A percentile compares a stretch with the other conserved stretches of the same genome.
Conservation (phyloP, 2,888 invertebrate species). For the Dendrolimus pini region DNA sequence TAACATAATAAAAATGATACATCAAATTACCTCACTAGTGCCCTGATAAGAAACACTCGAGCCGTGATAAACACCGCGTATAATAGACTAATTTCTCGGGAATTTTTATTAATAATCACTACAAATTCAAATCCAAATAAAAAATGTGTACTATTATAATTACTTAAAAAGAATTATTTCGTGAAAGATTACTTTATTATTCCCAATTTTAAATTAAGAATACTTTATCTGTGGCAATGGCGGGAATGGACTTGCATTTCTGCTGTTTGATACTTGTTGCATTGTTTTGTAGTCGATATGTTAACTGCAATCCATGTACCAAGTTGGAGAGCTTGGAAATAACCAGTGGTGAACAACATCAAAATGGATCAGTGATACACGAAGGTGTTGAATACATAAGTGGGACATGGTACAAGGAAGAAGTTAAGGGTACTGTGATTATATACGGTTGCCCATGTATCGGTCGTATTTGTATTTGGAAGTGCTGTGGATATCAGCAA, state of each 20-base stretch:
- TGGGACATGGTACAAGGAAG: constrained; percentile 43
- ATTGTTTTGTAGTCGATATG: too few relatives aligned
- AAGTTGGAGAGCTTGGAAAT: constrained; percentile 50
- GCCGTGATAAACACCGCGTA: constrained; percentile 37
- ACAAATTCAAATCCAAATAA: background rate
- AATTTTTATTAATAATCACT: constrained; percentile 25
- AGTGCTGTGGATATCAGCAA: constrained; percentile 43
- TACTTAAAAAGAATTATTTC: too few relatives aligned
- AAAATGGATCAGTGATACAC: constrained; percentile 43
- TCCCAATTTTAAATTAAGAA: too few relatives aligned
- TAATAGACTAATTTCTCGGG: constrained; percentile 25
- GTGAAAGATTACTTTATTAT: too few relatives aligned
- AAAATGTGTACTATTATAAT: too few relatives aligned
- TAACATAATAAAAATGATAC: constrained; percentile 55
- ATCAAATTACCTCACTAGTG: constrained; percentile 58
- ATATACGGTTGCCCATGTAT: constrained; percentile 57
- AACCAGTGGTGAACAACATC: constrained; percentile 31
- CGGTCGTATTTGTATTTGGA: constrained; percentile 48
- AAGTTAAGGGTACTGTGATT: constrained; percentile 25
- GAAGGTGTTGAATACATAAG: constrained; percentile 42
- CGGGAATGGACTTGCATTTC: too few relatives aligned
- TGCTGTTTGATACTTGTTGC: too few relatives aligned
- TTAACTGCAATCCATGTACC: constrained; percentile 37
- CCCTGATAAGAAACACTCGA: constrained; percentile 46
- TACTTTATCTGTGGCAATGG: constrained; percentile 8